phyloP scores from a whole-genome alignment of 2,888 invertebrate species.

The Trichopoda pennipes region DNA sequence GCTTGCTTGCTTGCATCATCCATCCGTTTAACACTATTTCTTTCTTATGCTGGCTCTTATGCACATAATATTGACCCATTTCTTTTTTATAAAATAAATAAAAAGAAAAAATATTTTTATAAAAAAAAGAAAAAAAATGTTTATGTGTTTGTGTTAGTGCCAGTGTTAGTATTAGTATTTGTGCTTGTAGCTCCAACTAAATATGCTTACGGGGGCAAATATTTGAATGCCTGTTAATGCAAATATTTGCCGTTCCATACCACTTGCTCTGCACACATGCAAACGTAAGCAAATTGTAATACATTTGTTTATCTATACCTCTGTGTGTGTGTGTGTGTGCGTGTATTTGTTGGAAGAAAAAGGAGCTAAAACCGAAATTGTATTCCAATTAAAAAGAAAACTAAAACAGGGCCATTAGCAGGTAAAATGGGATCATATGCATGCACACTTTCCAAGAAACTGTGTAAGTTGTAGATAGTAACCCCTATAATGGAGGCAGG shows the following conservation, averaged over 20 bases:
- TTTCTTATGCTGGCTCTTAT: conserved; percentile 24
- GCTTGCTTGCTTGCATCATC: too few relatives aligned
- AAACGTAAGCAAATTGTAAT: conserved; percentile 3
- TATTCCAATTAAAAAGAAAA: conserved; percentile 26
- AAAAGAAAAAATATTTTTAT: neutral
- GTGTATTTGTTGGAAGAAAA: neutral
- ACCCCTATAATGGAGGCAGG: neutral
- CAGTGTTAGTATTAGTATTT: too few relatives aligned
- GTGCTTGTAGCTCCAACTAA: conserved; percentile 10
- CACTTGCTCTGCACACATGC: neutral
- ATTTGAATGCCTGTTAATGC: conserved; percentile 36
- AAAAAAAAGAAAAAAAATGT: neutral
- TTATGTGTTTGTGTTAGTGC: conserved; percentile 12
- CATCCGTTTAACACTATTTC: conserved; percentile 19
- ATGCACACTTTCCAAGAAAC: conserved; percentile 4
- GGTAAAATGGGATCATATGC: conserved; percentile 16
- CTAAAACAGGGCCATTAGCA: conserved; percentile 43
- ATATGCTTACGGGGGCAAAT: conserved; percentile 30
- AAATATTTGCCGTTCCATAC: neutral
- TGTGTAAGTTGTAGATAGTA: neutral
- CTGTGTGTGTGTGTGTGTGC: too few relatives aligned
- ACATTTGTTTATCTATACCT: neutral
- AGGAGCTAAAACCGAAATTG: conserved; percentile 23
- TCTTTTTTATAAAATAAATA: conserved; percentile 19
- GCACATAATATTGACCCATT: conserved; percentile 61